Percentiles rank a stretch among this genome's conserved stretches.
phyloP scores from a whole-genome alignment of 2,797 vertebrate species.

The Enteromius viviparus region DNA sequence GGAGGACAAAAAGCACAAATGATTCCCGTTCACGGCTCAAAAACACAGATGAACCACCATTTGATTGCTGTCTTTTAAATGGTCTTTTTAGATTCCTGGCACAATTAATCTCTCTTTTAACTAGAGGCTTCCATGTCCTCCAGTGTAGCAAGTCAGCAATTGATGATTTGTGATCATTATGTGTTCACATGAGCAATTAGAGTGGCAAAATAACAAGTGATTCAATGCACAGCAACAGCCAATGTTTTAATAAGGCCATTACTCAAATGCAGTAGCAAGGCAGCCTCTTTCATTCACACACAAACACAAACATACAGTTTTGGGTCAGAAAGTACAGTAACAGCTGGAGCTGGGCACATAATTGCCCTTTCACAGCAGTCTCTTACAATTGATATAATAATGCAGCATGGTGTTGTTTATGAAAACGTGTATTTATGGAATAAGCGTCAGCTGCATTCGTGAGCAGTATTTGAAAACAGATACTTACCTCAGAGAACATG shows the following conservation, averaged over 20 bases:
- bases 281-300: neutral
- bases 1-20: neutral
- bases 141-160: neutral
- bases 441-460: neutral
- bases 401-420: neutral
- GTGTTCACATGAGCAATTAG: constrained; percentile 18
- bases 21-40: neutral
- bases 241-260: constrained; percentile 20
- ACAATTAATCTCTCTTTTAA: neutral
- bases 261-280: neutral
- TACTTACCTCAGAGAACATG: constrained; percentile 95
- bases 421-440: neutral
- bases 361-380: constrained; percentile 4
- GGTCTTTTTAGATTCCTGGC: neutral
- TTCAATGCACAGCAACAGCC: constrained; percentile 6
- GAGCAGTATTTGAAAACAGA: neutral
- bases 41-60: neutral
- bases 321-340: neutral
- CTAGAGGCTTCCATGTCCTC: constrained; percentile 8
- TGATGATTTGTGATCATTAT: constrained; percentile 20
- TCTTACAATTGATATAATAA: neutral
- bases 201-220: neutral
- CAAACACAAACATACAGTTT: neutral
- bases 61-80: neutral
- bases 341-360: constrained; percentile 1